Percentiles rank a stretch among this genome's conserved stretches.
phyloP scores from a whole-genome alignment of 2,888 invertebrate genomes.

The Ornithoptera alexandrae region DNA sequence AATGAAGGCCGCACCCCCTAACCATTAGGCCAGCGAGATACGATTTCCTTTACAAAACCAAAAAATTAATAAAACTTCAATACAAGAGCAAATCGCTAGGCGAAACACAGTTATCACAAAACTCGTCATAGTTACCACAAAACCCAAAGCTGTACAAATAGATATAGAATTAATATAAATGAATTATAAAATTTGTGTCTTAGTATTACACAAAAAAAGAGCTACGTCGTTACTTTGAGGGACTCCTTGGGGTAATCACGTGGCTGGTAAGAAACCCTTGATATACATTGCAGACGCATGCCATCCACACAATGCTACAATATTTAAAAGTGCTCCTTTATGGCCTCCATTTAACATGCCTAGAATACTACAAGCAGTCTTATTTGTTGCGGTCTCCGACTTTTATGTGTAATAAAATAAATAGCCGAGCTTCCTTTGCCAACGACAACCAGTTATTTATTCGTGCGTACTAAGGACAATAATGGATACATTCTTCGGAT shows the following conservation, averaged over 20 bases:
- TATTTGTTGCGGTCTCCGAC: constrained; percentile 50
- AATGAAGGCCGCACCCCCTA: too few species aligned
- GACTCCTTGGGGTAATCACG: constrained; percentile 12
- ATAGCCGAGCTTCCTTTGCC: constrained; percentile 18
- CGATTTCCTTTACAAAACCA: too few species aligned
- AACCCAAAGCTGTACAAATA: too few species aligned
- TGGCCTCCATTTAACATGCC: constrained; percentile 37
- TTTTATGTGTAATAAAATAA: constrained; percentile 53
- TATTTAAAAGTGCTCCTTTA: constrained; percentile 33
- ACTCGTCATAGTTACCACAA: background rate
- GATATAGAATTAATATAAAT: background rate
- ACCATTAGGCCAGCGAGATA: too few species aligned
- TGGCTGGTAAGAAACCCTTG: constrained; percentile 17
- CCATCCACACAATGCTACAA: constrained; percentile 20
- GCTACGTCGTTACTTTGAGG: background rate
- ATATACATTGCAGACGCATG: constrained; percentile 11
- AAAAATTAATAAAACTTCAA: too few species aligned
- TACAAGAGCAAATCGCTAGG: too few species aligned
- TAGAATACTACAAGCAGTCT: constrained; percentile 41
- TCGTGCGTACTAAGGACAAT: background rate
- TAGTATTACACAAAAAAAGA: too few species aligned
- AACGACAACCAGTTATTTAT: too few species aligned
- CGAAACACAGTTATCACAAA: too few species aligned
- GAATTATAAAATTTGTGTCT: too few species aligned
- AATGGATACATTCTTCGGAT: background rate